Evolutionary conservation across 2,797 vertebrate species (phyloP).

Genomic region (Nyctibius grandis): DNA sequence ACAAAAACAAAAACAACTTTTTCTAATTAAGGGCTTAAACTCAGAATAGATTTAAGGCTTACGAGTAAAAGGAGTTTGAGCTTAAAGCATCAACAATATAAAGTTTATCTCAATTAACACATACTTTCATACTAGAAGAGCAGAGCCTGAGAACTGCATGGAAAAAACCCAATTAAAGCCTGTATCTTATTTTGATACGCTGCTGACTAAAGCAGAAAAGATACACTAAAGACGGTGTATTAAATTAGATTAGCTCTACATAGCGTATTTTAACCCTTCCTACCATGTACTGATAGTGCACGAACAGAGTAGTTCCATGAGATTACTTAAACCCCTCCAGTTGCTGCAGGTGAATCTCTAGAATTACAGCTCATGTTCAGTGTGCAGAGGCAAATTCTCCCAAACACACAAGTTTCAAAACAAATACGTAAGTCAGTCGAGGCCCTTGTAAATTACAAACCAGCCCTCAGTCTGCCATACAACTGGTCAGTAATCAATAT

Average conservation of each 20-base stretch:
- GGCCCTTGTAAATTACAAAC: neutral
- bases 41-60: neutral
- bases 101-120: neutral
- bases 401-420: neutral
- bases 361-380: neutral
- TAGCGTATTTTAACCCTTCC: neutral
- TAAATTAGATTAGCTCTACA: neutral
- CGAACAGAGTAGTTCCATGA: neutral
- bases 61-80: neutral
- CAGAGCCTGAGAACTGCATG: neutral
- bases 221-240: neutral
- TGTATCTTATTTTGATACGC: neutral
- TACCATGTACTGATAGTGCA: neutral
- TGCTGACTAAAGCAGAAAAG: neutral
- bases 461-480: neutral
- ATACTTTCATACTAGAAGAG: neutral
- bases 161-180: neutral
- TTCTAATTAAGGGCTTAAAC: neutral
- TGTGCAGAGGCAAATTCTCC: neutral
- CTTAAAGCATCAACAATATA: neutral
- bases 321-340: neutral
- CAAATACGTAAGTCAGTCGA: neutral
- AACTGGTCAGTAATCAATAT: neutral
- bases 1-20: neutral
- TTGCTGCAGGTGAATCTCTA: neutral